Percentiles rank a stretch among this genome's conserved stretches.
These are phyloP conservation scores for Heteractis magnifica DNA, from an alignment of 92 coral and sea anemone species.

Conservation along the genomic window DNA sequence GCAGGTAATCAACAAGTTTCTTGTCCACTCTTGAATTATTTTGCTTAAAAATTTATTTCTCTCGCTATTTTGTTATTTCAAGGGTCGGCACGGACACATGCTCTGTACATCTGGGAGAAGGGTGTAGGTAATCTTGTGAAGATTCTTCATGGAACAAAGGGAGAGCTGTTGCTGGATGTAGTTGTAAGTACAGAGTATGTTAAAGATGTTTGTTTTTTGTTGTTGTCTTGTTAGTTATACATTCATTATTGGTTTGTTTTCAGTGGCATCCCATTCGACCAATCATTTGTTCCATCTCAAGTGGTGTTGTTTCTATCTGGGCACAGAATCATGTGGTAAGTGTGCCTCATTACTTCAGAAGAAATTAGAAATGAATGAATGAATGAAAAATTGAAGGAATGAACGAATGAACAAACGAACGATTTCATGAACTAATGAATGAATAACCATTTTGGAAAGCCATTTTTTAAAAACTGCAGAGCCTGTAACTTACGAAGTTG, in stretches of 20 bases:
- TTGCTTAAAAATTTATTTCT: background rate
- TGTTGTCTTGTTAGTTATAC: background rate
- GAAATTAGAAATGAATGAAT: background rate
- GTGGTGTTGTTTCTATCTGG: slow-evolving; percentile 99
- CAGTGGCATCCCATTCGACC: slow-evolving; percentile 99
- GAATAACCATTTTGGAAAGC: background rate
- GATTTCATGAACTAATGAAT: background rate
- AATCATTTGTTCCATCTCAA: slow-evolving; percentile 93
- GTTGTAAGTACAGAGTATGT: slow-evolving; percentile 61
- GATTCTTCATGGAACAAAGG: slow-evolving; percentile 98
- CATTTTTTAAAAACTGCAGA: no score
- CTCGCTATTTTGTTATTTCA: background rate
- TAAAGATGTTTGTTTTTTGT: background rate
- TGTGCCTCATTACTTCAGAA: background rate
- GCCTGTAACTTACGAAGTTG: no score
- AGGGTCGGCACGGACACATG: slow-evolving; percentile 97
- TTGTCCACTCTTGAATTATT: background rate
- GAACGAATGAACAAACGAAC: background rate
- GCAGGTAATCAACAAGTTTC: slow-evolving; percentile 63
- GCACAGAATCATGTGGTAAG: slow-evolving; percentile 99
- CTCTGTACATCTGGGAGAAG: slow-evolving; percentile 97
- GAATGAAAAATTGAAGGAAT: background rate
- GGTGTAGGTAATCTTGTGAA: slow-evolving; percentile 97
- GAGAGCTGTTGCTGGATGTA: slow-evolving; percentile 89
- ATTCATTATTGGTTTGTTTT: background rate